Conservation (phyloP, 2,888 invertebrate species). For the Morpho helenor region DNA sequence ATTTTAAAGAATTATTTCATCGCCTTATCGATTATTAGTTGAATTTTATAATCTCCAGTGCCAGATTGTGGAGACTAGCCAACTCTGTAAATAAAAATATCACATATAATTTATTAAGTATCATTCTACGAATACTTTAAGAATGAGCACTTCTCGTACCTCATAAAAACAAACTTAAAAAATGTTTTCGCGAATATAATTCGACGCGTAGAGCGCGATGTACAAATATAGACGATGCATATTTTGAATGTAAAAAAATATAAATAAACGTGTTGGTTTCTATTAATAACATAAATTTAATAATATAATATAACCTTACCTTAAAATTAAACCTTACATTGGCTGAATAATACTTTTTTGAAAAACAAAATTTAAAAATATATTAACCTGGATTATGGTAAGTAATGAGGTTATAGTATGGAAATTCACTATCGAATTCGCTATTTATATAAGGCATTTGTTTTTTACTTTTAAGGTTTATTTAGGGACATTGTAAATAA, state of each 20-base stretch:
- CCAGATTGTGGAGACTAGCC: conserved; percentile 65
- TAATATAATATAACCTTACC: too few species aligned
- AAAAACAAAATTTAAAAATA: too few species aligned
- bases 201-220: conserved; percentile 29
- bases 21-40: conserved; percentile 48
- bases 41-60: conserved; percentile 55
- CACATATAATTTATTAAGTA: conserved; percentile 71
- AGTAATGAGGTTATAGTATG: too few species aligned
- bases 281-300: too few species aligned
- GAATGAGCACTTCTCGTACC: conserved; percentile 67
- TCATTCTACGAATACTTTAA: conserved; percentile 65
- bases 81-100: conserved; percentile 71
- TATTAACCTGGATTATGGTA: too few species aligned
- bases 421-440: too few species aligned
- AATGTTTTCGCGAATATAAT: conserved; percentile 50
- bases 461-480: too few species aligned
- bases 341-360: too few species aligned
- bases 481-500: too few species aligned
- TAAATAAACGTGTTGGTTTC: conserved; percentile 37
- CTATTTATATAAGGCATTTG: too few species aligned
- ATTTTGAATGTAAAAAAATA: conserved; percentile 32
- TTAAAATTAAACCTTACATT: too few species aligned
- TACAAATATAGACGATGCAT: conserved; percentile 52
- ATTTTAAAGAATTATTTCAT: conserved; percentile 33
- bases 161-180: conserved; percentile 70